Conservation (phyloP, 2,888 invertebrate species). For the Drosophila algonquin region DNA sequence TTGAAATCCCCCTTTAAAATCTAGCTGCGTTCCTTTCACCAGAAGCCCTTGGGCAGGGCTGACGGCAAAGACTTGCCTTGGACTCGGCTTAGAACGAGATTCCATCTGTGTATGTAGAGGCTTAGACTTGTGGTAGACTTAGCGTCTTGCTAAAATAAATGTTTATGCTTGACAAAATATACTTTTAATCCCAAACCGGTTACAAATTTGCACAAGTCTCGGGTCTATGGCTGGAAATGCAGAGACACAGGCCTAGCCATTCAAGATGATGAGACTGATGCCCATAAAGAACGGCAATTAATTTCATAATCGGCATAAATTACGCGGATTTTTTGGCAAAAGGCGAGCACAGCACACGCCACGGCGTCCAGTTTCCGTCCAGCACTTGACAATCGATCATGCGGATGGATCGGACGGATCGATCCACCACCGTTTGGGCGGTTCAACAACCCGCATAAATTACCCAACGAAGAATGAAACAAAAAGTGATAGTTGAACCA, state of each 20-base stretch:
- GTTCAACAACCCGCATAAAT: slow-evolving; percentile 73
- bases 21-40: slow-evolving; percentile 54
- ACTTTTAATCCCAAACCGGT: slow-evolving; percentile 24
- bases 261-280: slow-evolving; percentile 16
- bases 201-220: slow-evolving; percentile 22
- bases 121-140: background rate
- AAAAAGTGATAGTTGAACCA: slow-evolving; percentile 64
- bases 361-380: slow-evolving; percentile 20
- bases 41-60: slow-evolving; percentile 55
- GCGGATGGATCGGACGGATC: background rate
- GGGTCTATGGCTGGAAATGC: background rate
- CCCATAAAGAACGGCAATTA: slow-evolving; percentile 46
- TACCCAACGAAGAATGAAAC: slow-evolving; percentile 45
- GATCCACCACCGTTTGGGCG: slow-evolving; percentile 29
- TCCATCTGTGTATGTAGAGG: background rate
- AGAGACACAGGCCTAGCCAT: slow-evolving; percentile 27
- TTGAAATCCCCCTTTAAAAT: slow-evolving; percentile 24
- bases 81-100: slow-evolving; percentile 53
- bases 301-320: slow-evolving; percentile 58
- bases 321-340: slow-evolving; percentile 47
- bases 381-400: slow-evolving; percentile 62
- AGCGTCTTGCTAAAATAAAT: slow-evolving; percentile 1
- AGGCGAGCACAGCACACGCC: slow-evolving; percentile 64
- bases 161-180: slow-evolving; percentile 11
- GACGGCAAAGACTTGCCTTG: slow-evolving; percentile 46